Base-by-base conservation (phyloP, 64 coral and sea anemone genomes). In the Actinia tenebrosa region DNA sequence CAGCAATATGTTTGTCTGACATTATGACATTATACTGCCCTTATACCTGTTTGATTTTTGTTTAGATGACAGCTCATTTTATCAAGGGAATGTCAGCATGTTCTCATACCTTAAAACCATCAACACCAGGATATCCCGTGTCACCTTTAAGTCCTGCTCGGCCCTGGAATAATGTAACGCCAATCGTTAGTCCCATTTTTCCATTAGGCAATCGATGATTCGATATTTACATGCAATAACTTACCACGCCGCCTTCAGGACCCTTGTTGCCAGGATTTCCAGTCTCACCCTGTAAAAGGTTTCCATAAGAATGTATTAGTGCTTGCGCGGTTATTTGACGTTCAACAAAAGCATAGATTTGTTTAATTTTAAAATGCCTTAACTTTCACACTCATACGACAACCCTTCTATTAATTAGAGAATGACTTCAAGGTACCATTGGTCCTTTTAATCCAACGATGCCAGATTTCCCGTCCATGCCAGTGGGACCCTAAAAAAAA, bases 201-300 rank as follows among this genome's bases (percentile, higher is more conserved):
- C 19, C 63, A 5, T 23, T 20, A 22, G 20, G 19, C 10, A 66
- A 66, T 66, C 63, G n/a, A 25, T n/a, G 20, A 66, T 66, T 23
- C 19, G 10, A 66, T n/a, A 66, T 66, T 66, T n/a, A 16, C 18
- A 61, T 16, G 2, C 4, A 1, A 18, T 15, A 66, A 81, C 79
- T 50, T 52, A 81, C 79, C 50, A n/a, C 44, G 19, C 18, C 16
- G 1, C 79, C 79, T 81, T 81, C 79, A 37, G 54, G 71, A 61
- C 89, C 89, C 72, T 91, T 83, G 20, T 56, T 44, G 8, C 89
- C 89, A 63, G 89, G 89, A 72, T 86, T 91, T n/a, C 89, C 89
- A 80, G 54, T 10, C 44, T 86, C 72, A 20, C 89, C 89, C 89
- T 91, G 56, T 43, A 81, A 45, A 37, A 86, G 56, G 15, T 14